Percentiles rank a stretch among this genome's conserved stretches.
phyloP scores from a whole-genome alignment of 2,888 invertebrate genomes.

The Prosopocoilus inquinatus region DNA sequence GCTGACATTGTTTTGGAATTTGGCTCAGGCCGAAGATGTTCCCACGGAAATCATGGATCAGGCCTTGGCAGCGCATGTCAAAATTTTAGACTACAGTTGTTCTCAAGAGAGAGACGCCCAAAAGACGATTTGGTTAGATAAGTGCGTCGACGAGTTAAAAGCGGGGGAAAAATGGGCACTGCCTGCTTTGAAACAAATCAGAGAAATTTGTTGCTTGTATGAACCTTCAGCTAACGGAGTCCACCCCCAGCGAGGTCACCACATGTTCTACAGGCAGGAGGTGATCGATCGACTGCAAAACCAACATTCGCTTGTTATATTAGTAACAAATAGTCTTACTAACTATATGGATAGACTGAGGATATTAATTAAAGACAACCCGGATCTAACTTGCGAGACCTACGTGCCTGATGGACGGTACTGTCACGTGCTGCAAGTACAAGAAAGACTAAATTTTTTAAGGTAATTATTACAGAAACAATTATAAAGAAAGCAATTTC shows the following conservation, averaged over 20 bases:
- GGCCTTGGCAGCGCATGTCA: slow-evolving; percentile 90
- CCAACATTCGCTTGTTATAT: slow-evolving; percentile 88
- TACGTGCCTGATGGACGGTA: slow-evolving; percentile 86
- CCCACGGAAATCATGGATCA: slow-evolving; percentile 97
- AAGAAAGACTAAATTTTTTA: slow-evolving; percentile 90
- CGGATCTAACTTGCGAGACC: slow-evolving; percentile 74
- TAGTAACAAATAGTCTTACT: slow-evolving; percentile 90
- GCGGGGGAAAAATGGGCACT: slow-evolving; percentile 87
- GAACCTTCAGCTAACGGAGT: slow-evolving; percentile 73
- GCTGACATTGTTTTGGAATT: slow-evolving; percentile 91
- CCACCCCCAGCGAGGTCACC: slow-evolving; percentile 55
- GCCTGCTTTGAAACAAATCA: slow-evolving; percentile 92
- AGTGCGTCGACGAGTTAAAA: slow-evolving; percentile 92
- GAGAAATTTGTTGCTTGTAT: slow-evolving; percentile 93
- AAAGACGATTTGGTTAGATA: slow-evolving; percentile 92
- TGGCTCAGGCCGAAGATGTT: slow-evolving; percentile 94
- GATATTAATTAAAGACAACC: slow-evolving; percentile 64
- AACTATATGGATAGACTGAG: slow-evolving; percentile 87
- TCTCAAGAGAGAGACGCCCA: slow-evolving; percentile 95
- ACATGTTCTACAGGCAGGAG: slow-evolving; percentile 57
- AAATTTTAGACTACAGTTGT: slow-evolving; percentile 96
- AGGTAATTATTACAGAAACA: slow-evolving; percentile 33
- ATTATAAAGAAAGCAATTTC: background rate
- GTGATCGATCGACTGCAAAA: slow-evolving; percentile 84
- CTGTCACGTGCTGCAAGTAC: slow-evolving; percentile 88